Percentiles rank a stretch among this genome's conserved stretches.
These are phyloP conservation scores for Myocastor coypus DNA, from an alignment of 2,113 vertebrate genomes.

Conservation along the genomic window DNA sequence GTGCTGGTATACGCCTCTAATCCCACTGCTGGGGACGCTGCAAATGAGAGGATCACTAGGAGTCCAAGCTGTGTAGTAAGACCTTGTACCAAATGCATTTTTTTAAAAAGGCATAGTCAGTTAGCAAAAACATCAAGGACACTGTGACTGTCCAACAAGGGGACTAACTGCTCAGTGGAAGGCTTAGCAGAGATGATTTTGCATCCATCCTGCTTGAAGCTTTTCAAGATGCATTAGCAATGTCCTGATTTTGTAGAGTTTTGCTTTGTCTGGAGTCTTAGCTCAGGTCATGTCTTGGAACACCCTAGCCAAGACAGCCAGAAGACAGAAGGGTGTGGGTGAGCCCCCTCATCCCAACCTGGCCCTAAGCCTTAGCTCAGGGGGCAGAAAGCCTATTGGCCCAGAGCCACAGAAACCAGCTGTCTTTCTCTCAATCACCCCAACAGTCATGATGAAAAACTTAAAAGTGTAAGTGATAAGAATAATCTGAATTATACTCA, in stretches of 20 bases:
- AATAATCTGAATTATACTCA: neutral
- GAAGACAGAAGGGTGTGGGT: neutral
- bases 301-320: too few species aligned
- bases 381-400: rapidly evolving
- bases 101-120: neutral
- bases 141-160: rapidly evolving
- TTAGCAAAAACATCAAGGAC: neutral
- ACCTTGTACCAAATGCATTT: too few species aligned
- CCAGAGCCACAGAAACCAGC: neutral
- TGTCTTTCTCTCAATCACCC: neutral
- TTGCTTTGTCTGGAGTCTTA: neutral
- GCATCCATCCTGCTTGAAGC: neutral
- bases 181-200: neutral
- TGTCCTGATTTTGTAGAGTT: neutral
- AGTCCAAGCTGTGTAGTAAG: too few species aligned
- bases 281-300: neutral
- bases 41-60: too few species aligned
- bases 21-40: too few species aligned
- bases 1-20: too few species aligned
- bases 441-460: neutral
- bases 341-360: rapidly evolving
- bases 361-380: neutral
- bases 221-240: neutral
- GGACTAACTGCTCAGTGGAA: neutral
- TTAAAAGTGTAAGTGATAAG: neutral